Evolutionary conservation across 1,140 invertebrate genomes (phyloP), one percentile per base, ranked within the genome.

Genomic region (Tigriopus japonicus): DNA sequence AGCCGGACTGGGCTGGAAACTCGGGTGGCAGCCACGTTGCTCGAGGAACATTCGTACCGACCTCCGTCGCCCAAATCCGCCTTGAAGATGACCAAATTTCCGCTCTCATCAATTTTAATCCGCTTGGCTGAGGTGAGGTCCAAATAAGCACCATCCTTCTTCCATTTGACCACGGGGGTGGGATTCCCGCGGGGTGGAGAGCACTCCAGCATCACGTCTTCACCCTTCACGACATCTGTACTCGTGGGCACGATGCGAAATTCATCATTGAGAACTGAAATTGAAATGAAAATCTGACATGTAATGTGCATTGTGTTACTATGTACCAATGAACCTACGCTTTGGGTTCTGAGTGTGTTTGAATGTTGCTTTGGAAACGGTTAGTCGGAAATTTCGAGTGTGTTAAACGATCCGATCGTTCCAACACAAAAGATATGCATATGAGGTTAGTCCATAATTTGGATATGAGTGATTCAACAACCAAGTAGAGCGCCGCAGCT

Each of bases 171-270:
- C 21, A 58, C 55, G 0, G 76, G 76, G 62, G 73, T 69, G 0
- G 76, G 76, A 60, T 73, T 69, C 12, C 76, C 75, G 60, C 66
- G 67, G 0, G 76, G 76, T 14, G 76, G 74, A 17, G 68, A 65
- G 64, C 76, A 78, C 62, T 72, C 68, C 35, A 78, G 66, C 9
- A 70, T 64, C 0, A 72, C 72, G 21, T 67, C 67, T 19, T 74
- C 71, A 14, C 75, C 75, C 1, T 73, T 65, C 6, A 71, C 69
- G 7, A 68, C 72, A 1, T 67, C 65, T 10, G 67, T 64, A 52
- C 68, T 64, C 17, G 70, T 64, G 0, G 71, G 75, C 12, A 67
- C 62, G 17, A 68, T 64, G 49, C 69, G 65, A 65, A 76, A 76
- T 49, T 76, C 74, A 64, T 76, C 73, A 35, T 71, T 68, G 0